Percentiles rank a stretch among this genome's conserved stretches.
Conservation (phyloP, 2,797 vertebrate species). For the Darevskia nairensis region DNA sequence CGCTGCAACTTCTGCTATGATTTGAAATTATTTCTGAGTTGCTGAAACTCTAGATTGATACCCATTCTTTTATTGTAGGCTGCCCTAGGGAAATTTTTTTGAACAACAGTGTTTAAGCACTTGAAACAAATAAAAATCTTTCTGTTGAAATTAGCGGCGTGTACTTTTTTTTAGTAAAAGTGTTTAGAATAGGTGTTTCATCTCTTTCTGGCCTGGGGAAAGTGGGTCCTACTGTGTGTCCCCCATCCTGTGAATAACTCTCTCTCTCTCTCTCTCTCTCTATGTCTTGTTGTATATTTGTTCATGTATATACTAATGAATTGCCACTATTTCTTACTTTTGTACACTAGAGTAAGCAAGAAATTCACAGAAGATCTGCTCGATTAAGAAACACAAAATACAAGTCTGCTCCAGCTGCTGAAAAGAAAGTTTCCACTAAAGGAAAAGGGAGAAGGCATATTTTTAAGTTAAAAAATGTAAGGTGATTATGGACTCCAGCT, state of each 20-base stretch:
- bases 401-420: slow-evolving; percentile 93
- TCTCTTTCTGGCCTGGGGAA: background rate
- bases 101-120: background rate
- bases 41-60: background rate
- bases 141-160: background rate
- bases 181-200: background rate
- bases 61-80: background rate
- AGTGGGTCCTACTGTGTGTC: background rate
- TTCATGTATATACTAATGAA: background rate
- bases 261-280: too few relatives aligned
- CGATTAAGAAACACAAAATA: slow-evolving; percentile 96
- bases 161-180: background rate
- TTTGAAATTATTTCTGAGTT: background rate
- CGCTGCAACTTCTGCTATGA: background rate
- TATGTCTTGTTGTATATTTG: background rate
- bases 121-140: background rate
- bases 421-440: slow-evolving; percentile 98
- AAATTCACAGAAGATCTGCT: slow-evolving; percentile 95
- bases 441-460: slow-evolving; percentile 98
- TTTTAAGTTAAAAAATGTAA: slow-evolving; percentile 98
- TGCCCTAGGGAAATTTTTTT: background rate
- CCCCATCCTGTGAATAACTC: background rate
- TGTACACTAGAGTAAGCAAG: slow-evolving; percentile 90
- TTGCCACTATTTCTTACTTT: slow-evolving; percentile 29
- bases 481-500: slow-evolving; percentile 34